Evolutionary conservation across 2,888 invertebrate genomes (phyloP).

Genomic region (Spialia ferax): DNA sequence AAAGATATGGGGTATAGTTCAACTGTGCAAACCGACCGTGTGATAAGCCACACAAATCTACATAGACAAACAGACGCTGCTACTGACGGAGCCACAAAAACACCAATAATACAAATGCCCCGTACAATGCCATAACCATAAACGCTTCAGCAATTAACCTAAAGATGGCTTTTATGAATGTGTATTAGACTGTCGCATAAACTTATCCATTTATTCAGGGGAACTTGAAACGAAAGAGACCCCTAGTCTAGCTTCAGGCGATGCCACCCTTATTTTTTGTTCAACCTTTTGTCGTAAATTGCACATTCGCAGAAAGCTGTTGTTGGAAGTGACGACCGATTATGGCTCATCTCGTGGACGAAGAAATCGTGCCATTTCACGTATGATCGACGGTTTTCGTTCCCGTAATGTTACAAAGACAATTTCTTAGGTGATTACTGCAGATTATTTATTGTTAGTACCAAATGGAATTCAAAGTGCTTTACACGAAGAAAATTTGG

Average conservation of each 20-base stretch:
- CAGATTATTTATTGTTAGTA: no score
- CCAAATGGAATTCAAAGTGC: no score
- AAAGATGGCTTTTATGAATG: constrained; percentile 61
- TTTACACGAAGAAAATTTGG: no score
- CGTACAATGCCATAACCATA: constrained; percentile 45
- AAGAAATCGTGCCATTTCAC: constrained; percentile 8
- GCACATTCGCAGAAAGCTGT: constrained; percentile 50
- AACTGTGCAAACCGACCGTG: constrained; percentile 73
- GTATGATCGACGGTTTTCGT: not conserved
- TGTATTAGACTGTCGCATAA: constrained; percentile 62
- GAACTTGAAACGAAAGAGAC: constrained; percentile 65
- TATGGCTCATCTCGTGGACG: constrained; percentile 27
- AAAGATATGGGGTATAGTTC: constrained; percentile 69
- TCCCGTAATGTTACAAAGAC: not conserved
- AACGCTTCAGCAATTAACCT: constrained; percentile 47
- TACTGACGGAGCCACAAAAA: constrained; percentile 65
- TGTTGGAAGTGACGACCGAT: constrained; percentile 29
- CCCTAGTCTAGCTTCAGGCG: constrained; percentile 57
- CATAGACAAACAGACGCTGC: constrained; percentile 65
- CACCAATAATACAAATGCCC: constrained; percentile 58
- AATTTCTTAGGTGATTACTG: not conserved
- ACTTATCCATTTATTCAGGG: constrained; percentile 63
- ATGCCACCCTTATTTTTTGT: constrained; percentile 65
- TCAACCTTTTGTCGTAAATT: constrained; percentile 55
- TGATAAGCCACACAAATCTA: constrained; percentile 77